These are phyloP conservation scores for Copidosoma aretas DNA, from an alignment of 2,888 invertebrate genomes.

Conservation along the genomic window DNA sequence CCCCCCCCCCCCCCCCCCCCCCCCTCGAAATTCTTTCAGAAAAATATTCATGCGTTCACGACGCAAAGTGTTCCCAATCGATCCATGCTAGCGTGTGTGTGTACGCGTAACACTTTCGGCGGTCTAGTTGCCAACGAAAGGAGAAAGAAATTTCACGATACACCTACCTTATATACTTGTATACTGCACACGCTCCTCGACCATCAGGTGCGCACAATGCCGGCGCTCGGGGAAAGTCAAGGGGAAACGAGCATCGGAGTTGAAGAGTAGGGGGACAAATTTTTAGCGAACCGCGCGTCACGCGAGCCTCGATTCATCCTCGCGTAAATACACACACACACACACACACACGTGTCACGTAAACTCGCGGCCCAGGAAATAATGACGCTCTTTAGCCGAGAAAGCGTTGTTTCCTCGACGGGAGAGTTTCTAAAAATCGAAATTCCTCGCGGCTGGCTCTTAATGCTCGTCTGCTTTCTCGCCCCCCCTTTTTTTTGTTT, in stretches of 20 bases:
- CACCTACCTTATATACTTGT: too few species aligned
- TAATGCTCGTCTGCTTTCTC: too few species aligned
- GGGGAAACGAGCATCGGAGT: background rate
- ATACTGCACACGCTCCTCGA: too few species aligned
- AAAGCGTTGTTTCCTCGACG: constrained; percentile 9
- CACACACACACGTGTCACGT: background rate
- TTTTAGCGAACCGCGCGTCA: constrained; percentile 26
- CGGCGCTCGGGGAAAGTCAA: constrained; percentile 29
- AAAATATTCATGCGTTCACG: background rate
- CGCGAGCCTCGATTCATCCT: background rate
- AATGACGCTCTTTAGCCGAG: constrained; percentile 22
- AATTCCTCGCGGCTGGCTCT: background rate
- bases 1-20: too few species aligned
- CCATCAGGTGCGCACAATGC: too few species aligned
- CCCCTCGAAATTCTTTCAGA: background rate
- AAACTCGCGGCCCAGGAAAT: too few species aligned
- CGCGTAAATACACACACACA: too few species aligned
- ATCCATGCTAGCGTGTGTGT: background rate
- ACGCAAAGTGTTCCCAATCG: background rate
- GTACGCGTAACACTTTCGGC: constrained; percentile 33
- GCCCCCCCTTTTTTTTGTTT: too few species aligned
- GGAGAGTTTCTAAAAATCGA: background rate
- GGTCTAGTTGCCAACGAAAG: constrained; percentile 34
- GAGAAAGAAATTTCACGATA: constrained; percentile 19
- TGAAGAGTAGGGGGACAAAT: background rate